Percentiles rank a stretch among this genome's conserved stretches.
phyloP scores from a whole-genome alignment of 2,113 vertebrate genomes.

The Arvicanthis niloticus region DNA sequence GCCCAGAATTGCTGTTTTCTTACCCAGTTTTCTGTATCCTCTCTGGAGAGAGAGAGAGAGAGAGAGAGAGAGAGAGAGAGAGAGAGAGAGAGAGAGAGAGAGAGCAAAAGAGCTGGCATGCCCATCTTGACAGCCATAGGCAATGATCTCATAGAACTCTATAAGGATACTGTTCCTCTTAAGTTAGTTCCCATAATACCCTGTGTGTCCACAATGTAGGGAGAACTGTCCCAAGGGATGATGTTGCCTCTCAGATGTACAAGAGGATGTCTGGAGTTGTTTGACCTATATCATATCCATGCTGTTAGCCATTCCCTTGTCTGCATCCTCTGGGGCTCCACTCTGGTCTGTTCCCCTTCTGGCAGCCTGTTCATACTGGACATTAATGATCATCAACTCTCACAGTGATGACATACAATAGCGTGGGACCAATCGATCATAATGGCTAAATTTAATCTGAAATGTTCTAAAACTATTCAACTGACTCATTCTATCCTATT shows the following conservation, averaged over 20 bases:
- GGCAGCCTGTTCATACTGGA: neutral
- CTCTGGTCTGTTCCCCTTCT: neutral
- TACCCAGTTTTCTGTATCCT: neutral
- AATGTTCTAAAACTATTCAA: slow-evolving; percentile 4
- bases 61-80: slow-evolving; percentile 18
- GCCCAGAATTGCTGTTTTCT: neutral
- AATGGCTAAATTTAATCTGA: neutral
- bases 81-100: slow-evolving; percentile 34
- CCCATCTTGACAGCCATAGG: neutral
- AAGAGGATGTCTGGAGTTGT: neutral
- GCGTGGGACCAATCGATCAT: neutral
- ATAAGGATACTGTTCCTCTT: neutral
- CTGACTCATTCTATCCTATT: neutral
- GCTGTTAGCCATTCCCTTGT: neutral
- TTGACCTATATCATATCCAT: neutral
- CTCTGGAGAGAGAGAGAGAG: neutral
- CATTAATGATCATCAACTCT: neutral
- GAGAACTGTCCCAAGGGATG: neutral
- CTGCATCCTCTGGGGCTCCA: neutral
- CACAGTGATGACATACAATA: neutral
- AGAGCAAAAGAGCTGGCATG: neutral
- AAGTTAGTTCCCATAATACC: neutral
- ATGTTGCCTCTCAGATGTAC: neutral
- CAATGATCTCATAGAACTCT: neutral
- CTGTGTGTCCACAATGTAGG: neutral